phyloP scores from a whole-genome alignment of 2,113 vertebrate genomes.

The Excalfactoria chinensis region DNA sequence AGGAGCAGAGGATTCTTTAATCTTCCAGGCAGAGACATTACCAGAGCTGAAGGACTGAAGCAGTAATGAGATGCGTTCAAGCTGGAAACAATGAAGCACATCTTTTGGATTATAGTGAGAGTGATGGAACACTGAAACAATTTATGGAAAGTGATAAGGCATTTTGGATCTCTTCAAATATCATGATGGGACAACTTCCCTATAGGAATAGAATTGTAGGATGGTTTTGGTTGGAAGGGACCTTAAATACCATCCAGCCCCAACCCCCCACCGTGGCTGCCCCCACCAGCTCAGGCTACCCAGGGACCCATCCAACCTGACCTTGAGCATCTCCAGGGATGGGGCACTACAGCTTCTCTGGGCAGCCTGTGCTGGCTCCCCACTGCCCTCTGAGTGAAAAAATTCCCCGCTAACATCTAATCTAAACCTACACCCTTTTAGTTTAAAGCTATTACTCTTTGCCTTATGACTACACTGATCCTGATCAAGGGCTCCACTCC shows the following conservation, averaged over 20 bases:
- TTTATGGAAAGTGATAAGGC: background rate
- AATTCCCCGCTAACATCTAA: background rate
- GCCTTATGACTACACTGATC: background rate
- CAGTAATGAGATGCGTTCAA: background rate
- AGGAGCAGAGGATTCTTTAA: background rate
- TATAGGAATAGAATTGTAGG: background rate
- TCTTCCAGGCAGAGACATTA: background rate
- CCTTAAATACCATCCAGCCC: background rate
- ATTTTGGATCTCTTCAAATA: background rate
- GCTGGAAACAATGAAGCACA: background rate
- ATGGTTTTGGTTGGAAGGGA: background rate
- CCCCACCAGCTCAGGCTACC: background rate
- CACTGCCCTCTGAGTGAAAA: background rate
- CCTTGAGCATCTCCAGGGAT: background rate
- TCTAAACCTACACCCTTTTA: background rate
- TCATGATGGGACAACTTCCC: background rate
- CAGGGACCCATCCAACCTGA: background rate
- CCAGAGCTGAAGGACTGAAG: background rate
- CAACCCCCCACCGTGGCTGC: background rate
- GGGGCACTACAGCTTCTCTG: background rate
- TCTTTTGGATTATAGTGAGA: accelerated
- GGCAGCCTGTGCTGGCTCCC: background rate
- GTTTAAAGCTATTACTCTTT: background rate
- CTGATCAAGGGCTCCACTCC: background rate
- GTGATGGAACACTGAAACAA: background rate